Percentiles rank a stretch among this genome's conserved stretches.
phyloP scores from a whole-genome alignment of 2,888 invertebrate genomes.

The Drosophila leonis region DNA sequence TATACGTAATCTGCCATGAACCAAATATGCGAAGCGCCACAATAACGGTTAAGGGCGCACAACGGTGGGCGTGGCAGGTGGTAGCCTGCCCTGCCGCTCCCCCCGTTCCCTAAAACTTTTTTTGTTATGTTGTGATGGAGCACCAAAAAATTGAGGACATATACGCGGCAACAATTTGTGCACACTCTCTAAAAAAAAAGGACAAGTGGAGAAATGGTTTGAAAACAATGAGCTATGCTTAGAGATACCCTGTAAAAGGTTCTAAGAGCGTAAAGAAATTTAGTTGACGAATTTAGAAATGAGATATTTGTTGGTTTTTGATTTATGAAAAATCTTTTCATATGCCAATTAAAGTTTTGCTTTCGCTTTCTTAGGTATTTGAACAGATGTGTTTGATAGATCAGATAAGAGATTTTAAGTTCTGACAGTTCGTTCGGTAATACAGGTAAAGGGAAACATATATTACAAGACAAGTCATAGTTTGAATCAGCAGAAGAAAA shows the following conservation, averaged over 20 bases:
- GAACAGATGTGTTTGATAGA: not conserved
- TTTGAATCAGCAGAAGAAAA: no score
- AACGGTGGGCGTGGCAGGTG: slow-evolving; percentile 12
- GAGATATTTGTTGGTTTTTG: not conserved
- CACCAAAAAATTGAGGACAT: slow-evolving; percentile 69
- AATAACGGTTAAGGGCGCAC: slow-evolving; percentile 45
- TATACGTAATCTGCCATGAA: slow-evolving; percentile 79
- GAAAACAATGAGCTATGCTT: rapidly evolving
- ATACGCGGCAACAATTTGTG: slow-evolving; percentile 71
- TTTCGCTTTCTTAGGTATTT: not conserved
- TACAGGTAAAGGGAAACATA: no score
- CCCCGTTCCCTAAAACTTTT: not conserved
- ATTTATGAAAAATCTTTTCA: not conserved
- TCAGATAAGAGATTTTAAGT: no score
- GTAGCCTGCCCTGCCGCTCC: not conserved
- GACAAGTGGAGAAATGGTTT: not conserved
- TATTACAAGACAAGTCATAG: no score
- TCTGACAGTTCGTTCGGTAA: no score
- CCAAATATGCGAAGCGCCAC: slow-evolving; percentile 69
- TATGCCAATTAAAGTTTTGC: not conserved
- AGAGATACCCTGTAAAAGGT: slow-evolving; percentile 2
- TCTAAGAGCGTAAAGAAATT: no score
- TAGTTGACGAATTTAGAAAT: not conserved
- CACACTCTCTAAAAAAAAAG: slow-evolving; percentile 25
- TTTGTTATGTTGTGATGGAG: slow-evolving; percentile 42